Percentiles rank a stretch among this genome's conserved stretches.
These are phyloP conservation scores for Trypoxylon attenuatum DNA, from an alignment of 2,888 invertebrate genomes.

Conservation along the genomic window DNA sequence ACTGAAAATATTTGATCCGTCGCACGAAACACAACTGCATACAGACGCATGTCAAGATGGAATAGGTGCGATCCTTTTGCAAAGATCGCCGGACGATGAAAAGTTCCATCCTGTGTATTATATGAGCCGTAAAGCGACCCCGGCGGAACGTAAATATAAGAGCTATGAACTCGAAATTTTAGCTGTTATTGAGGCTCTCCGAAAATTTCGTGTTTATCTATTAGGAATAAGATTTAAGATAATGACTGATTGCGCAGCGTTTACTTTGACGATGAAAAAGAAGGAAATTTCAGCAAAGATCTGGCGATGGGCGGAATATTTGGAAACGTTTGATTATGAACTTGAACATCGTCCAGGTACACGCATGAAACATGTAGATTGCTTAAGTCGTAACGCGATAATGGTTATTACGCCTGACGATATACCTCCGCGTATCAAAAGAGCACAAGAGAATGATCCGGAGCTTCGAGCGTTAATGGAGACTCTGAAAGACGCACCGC, in stretches of 20 bases:
- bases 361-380: background rate
- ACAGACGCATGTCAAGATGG: no score
- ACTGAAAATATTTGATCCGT: background rate
- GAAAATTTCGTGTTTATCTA: background rate
- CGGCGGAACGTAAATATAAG: background rate
- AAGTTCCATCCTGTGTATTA: background rate
- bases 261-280: no score
- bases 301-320: slow-evolving; percentile 15
- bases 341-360: background rate
- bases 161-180: no score
- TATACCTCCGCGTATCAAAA: background rate
- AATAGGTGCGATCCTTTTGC: slow-evolving; percentile 2
- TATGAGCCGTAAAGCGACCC: background rate
- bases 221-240: no score
- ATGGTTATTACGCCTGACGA: background rate
- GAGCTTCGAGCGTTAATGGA: background rate
- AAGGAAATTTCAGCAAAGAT: no score
- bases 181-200: background rate
- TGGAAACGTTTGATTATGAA: slow-evolving; percentile 10
- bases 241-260: no score
- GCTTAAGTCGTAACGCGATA: background rate
- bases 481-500: no score
- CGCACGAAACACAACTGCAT: background rate
- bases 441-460: background rate
- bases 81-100: background rate